Base-by-base conservation (phyloP, 2,888 invertebrate species). In the Gymnosoma rotundatum region DNA sequence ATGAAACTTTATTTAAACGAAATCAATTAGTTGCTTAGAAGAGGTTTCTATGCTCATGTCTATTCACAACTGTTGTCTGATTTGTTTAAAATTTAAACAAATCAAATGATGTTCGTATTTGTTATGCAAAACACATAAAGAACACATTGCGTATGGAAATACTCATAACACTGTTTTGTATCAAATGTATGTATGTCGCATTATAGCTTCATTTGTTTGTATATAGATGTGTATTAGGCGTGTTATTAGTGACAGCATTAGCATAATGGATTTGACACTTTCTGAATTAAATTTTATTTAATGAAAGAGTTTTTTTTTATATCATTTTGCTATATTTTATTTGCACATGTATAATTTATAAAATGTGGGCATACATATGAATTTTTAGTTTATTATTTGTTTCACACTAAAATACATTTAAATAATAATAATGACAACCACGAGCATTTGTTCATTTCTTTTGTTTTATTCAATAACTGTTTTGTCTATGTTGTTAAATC, bases 401-500 rank as follows among this genome's bases (percentile, higher is more conserved):
- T 70, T 50, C n/a, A 50, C n/a, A 7, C 50, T 42, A 42, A 42
- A 42, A 7, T 48, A n/a, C n/a, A 16, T 50, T 50, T 50, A 25
- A 10, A 38, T 9, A 67, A 60, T 14, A 50, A 79, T 50, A 50
- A 32, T 6, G 32, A 52, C 61, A 52, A 45, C 61, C 69, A 32
- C 32, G 18, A 42, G 42, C 42, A 42, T 50, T 87, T 87, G 86
- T 89, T 90, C 42, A 42, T 50, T 87, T 87, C 87, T 89, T 90
- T 89, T 88, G 86, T 89, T 70, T 90, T 87, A 89, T 89, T 52
- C 61, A 69, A 78, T 78, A 61, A 69, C 61, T 90, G 87, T 66
- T 18, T 60, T 89, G 80, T 83, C 83, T 84, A 85, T 86, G 72
- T 86, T 86, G 86, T 85, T 89, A 87, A 38, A 63, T 20, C 56